phyloP scores from a whole-genome alignment of 2,888 invertebrate species.

The Pristionchus fissidentatus region DNA sequence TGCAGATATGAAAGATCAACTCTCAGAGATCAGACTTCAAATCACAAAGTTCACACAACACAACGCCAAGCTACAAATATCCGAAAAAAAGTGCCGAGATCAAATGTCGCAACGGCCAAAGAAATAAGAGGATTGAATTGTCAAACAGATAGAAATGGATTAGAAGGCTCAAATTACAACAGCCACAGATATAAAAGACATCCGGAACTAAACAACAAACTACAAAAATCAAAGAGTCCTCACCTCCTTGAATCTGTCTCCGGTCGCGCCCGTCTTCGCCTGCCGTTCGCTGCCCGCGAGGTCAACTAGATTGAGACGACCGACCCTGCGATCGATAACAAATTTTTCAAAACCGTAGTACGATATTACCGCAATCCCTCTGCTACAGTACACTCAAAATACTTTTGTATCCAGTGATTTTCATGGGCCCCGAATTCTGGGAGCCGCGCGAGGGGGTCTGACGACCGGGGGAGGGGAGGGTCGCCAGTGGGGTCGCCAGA shows the following conservation, averaged over 20 bases:
- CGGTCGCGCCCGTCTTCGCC: conserved; percentile 91
- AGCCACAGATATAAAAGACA: not conserved
- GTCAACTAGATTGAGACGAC: conserved; percentile 96
- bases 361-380: not conserved
- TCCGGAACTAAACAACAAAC: not conserved
- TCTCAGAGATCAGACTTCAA: not conserved
- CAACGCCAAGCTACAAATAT: not conserved
- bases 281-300: conserved; percentile 98
- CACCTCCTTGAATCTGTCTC: conserved; percentile 66
- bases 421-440: too few species aligned
- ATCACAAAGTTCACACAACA: not conserved
- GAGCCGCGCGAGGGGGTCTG: too few species aligned
- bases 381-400: too few species aligned
- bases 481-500: too few species aligned
- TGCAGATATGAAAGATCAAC: conserved; percentile 78
- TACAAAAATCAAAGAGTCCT: not conserved
- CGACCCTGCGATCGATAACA: conserved; percentile 82
- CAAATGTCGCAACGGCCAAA: not conserved
- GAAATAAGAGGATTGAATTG: not conserved
- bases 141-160: not conserved
- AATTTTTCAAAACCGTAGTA: not conserved
- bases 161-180: not conserved
- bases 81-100: not conserved
- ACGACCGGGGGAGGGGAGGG: too few species aligned
- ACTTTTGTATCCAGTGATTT: too few species aligned